These are phyloP conservation scores for Diaphora mendica DNA, from an alignment of 2,888 invertebrate genomes.

Conservation along the genomic window DNA sequence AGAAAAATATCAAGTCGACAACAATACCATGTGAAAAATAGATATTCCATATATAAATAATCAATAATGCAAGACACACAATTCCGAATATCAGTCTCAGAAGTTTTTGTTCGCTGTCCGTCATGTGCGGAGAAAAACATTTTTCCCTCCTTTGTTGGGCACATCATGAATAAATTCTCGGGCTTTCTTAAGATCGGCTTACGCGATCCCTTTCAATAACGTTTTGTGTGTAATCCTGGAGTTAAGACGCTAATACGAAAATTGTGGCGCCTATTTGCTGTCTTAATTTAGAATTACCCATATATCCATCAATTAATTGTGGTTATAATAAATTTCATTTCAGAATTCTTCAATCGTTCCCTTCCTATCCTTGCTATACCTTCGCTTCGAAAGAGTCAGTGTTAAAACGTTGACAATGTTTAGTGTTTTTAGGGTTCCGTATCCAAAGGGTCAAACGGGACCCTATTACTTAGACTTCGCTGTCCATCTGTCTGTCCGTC, in stretches of 20 bases:
- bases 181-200: constrained; percentile 55
- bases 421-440: too few species aligned
- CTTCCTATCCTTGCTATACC: too few species aligned
- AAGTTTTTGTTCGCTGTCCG: constrained; percentile 41
- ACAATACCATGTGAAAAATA: constrained; percentile 25
- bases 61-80: constrained; percentile 44
- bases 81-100: constrained; percentile 35
- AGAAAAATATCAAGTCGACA: constrained; percentile 14
- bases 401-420: too few species aligned
- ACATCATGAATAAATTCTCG: constrained; percentile 68
- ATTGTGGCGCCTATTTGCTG: constrained; percentile 30
- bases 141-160: constrained; percentile 51
- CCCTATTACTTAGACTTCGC: too few species aligned
- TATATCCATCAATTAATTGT: background rate
- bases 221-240: constrained; percentile 51
- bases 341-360: too few species aligned
- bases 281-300: constrained; percentile 7
- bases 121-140: constrained; percentile 39
- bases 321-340: background rate
- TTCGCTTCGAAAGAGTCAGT: too few species aligned
- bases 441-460: too few species aligned
- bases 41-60: constrained; percentile 38
- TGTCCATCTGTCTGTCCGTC: too few species aligned
- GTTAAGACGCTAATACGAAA: constrained; percentile 39
- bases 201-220: constrained; percentile 58